Evolutionary conservation across 2,888 invertebrate species (phyloP), one percentile per base, ranked within the genome.

Genomic region (Parnassius orleans): DNA sequence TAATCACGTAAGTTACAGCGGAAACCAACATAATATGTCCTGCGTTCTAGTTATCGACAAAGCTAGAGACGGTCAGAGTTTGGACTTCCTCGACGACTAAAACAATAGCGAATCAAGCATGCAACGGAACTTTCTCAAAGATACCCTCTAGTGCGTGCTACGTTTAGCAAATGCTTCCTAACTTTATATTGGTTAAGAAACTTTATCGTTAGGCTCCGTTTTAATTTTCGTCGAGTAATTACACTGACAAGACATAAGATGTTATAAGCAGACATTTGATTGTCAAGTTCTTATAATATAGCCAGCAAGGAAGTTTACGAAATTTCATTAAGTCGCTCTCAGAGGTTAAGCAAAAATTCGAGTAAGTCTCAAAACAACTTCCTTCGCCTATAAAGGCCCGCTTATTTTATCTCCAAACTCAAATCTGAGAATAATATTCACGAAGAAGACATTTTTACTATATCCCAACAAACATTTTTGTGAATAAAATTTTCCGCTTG

Each of bases 31-130:
- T 78, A 83, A 82, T 78, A 83, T 66, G 69, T 68, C 83, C 85
- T 83, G 81, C 79, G 74, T 80, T 75, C 72, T 78, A 81, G 80
- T 78, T 80, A 80, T 80, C 72, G 78, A 64, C 69, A 68, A 72
- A 76, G 69, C 65, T 66, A 64, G 69, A 70, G 71, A 70, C 72
- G 87, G 85, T 83, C 86, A 83, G 83, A 88, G 86, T 87, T 87
- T 80, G 78, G 80, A 78, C 75, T 80, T 70, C 76, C 77, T 84
- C 78, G 77, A 77, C 77, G 74, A 77, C 82, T 87, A 81, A 86
- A 87, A 90, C 87, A 90, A 89, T 88, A 84, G 84, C 83, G 83
- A 87, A 90, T 90, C 87, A 87, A 88, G 84, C 86, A 89, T 90
- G 88, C 88, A 86, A 81, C 83, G 84, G 85, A 90, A 90, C 87